Conservation (phyloP, 2,888 invertebrate species). For the Arctia plantaginis region DNA sequence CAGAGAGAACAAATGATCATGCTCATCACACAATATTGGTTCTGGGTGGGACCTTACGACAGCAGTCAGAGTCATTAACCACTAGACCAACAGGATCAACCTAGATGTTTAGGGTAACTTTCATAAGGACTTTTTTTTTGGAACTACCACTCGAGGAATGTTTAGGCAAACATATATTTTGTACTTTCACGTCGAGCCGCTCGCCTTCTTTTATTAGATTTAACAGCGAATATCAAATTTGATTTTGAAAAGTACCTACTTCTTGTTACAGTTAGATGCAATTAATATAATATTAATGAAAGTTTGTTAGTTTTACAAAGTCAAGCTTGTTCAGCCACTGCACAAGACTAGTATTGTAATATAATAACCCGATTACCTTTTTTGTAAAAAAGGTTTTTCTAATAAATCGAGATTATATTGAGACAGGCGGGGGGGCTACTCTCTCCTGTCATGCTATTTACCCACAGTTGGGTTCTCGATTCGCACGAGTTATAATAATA, state of each 20-base stretch:
- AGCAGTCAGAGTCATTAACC: too few relatives aligned
- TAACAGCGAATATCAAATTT: not conserved
- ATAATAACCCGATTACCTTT: not conserved
- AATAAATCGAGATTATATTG: not conserved
- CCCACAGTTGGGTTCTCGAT: not conserved
- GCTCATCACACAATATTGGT: too few relatives aligned
- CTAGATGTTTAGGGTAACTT: too few relatives aligned
- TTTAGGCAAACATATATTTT: too few relatives aligned
- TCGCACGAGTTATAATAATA: not conserved
- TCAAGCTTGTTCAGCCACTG: not conserved
- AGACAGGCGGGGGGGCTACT: not conserved
- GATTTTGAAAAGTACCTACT: not conserved
- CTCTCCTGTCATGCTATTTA: conserved; percentile 1
- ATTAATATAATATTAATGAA: not conserved
- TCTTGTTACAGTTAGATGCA: not conserved
- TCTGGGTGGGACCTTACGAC: too few relatives aligned
- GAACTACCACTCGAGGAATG: too few relatives aligned
- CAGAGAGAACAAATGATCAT: too few relatives aligned
- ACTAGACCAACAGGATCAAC: too few relatives aligned
- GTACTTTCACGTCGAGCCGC: not conserved
- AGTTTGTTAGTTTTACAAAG: not conserved
- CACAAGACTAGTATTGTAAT: not conserved
- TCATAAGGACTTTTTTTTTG: too few relatives aligned
- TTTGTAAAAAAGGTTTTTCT: not conserved
- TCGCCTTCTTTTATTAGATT: not conserved